phyloP scores from a whole-genome alignment of 2,797 vertebrate species.

The Tachyglossus aculeatus region DNA sequence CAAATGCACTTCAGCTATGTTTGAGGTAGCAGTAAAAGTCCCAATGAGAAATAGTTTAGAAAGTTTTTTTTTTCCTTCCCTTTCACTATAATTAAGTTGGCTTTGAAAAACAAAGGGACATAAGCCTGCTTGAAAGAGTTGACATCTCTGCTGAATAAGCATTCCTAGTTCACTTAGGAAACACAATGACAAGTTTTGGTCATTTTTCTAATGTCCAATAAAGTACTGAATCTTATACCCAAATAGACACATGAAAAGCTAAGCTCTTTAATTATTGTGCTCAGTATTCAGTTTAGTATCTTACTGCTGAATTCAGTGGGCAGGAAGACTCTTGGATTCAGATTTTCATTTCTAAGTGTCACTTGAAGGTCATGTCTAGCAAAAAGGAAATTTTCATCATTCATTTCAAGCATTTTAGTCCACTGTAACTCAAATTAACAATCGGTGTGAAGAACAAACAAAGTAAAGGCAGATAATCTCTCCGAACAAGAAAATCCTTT shows the following conservation, averaged over 20 bases:
- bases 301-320: conserved; percentile 17
- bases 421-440: conserved; percentile 32
- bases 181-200: conserved; percentile 20
- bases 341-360: conserved; percentile 46
- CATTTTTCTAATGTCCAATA: conserved; percentile 50
- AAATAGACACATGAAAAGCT: conserved; percentile 46
- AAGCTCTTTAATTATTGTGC: conserved; percentile 40
- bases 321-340: conserved; percentile 31
- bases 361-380: not conserved
- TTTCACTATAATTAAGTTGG: too few relatives aligned
- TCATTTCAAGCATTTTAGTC: conserved; percentile 11
- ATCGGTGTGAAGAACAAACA: not conserved
- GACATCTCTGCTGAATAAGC: not conserved
- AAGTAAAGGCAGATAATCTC: too few relatives aligned
- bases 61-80: not conserved
- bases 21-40: not conserved
- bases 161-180: conserved; percentile 22
- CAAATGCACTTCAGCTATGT: not conserved
- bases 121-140: conserved; percentile 16
- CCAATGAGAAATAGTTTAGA: not conserved
- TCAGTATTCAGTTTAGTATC: conserved; percentile 51
- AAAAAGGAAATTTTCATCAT: not conserved
- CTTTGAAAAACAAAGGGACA: too few relatives aligned
- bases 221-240: conserved; percentile 33
- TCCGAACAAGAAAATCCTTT: too few relatives aligned